Evolutionary conservation across 2,113 vertebrate species (phyloP).

Genomic region (Otis tarda): DNA sequence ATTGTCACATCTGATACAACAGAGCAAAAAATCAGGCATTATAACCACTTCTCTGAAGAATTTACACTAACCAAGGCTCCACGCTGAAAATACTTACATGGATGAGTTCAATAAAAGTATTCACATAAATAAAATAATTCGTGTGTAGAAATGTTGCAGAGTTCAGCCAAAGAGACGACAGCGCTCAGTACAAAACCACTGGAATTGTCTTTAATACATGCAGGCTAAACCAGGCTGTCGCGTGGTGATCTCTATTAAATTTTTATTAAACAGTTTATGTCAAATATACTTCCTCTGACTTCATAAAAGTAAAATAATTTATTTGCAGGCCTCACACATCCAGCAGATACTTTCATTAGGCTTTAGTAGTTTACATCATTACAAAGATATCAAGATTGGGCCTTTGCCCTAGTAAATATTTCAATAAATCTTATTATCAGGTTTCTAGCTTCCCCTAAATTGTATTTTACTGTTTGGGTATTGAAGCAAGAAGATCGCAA

Average conservation of each 20-base stretch:
- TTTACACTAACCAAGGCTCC: background rate
- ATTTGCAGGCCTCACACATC: background rate
- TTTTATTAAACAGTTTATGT: background rate
- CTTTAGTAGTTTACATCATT: background rate
- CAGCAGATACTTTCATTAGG: background rate
- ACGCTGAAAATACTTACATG: background rate
- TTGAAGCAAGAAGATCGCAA: background rate
- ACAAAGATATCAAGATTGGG: background rate
- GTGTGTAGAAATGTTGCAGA: background rate
- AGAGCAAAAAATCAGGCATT: background rate
- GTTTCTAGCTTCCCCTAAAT: background rate
- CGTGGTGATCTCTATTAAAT: background rate
- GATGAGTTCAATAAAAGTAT: background rate
- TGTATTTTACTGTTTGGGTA: background rate
- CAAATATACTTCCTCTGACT: background rate
- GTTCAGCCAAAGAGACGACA: background rate
- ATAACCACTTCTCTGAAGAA: background rate
- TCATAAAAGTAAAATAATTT: background rate
- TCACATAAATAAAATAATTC: background rate
- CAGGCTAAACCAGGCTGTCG: background rate
- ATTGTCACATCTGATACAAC: background rate
- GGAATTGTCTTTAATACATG: background rate
- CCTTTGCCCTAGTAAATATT: background rate
- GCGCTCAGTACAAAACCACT: background rate
- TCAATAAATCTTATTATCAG: background rate